Base-by-base conservation (phyloP, 2,888 invertebrate species). In the Osmoderma eremita region DNA sequence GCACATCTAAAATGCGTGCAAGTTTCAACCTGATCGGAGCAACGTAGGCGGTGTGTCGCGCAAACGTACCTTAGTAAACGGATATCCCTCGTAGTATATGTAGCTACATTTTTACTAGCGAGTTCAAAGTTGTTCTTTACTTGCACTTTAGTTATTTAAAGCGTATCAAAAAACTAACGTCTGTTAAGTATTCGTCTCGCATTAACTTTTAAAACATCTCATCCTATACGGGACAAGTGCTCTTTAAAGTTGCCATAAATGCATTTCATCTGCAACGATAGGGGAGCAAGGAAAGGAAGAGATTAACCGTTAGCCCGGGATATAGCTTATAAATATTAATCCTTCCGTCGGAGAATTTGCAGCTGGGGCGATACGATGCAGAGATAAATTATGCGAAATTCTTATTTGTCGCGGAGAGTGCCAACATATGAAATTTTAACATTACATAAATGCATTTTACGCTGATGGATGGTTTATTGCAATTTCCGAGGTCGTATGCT, bases 281-380 rank as follows among this genome's bases (percentile, higher is more conserved):
- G n/a, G 53, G 24, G 17, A 38, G 38, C n/a, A n/a, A 53, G 45
- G 20, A 38, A 15, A 41, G 39, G 15, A 15, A 50, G 39, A 63
- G 51, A 50, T 63, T 63, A 63, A 64, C 53, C 42, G 13, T 64
- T 53, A 61, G 45, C 39, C 13, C 53, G 20, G 64, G 64, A 64
- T 64, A 64, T 53, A 53, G 53, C 64, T 64, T 64, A 64, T 64
- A 64, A 64, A 64, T 64, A 64, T 64, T 64, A 64, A 64, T 64
- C 58, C 18, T n/a, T 15, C 15, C 45, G 24, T 24, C 30, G 24
- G 38, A 24, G 45, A 45, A 61, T 42, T 61, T 61, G 45, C 45
- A 48, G 58, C 45, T 61, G 45, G n/a, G 45, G 24, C 58, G 30
- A 6, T 30, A 30, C 30, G 58, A 61, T 61, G 58, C 58, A 24